A percentile compares a stretch with the other conserved stretches of the same genome.
Evolutionary conservation across 1,140 invertebrate genomes (phyloP).

Genomic region (Carposina sasakii): DNA sequence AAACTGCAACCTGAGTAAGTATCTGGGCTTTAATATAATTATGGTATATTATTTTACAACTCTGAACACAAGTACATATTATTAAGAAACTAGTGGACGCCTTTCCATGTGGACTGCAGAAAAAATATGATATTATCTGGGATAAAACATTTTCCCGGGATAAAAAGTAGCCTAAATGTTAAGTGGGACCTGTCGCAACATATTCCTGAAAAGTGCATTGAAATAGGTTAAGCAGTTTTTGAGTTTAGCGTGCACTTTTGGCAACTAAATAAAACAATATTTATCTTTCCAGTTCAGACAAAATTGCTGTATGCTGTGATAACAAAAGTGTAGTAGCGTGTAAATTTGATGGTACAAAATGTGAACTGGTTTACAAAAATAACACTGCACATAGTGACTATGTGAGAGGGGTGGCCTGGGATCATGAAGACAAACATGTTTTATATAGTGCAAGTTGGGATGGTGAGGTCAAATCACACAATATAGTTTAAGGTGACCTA

Average conservation of each 20-base stretch:
- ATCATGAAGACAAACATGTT: conserved; percentile 31
- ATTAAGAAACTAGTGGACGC: too few relatives aligned
- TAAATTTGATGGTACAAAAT: conserved; percentile 28
- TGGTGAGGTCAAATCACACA: conserved; percentile 45
- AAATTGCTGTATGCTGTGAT: conserved; percentile 61
- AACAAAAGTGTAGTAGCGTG: conserved; percentile 61
- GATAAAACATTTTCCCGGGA: too few relatives aligned
- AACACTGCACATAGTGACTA: conserved; percentile 46
- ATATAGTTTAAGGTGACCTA: conserved; percentile 18
- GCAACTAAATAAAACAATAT: conserved; percentile 8
- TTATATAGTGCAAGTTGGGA: conserved; percentile 63
- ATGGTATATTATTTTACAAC: too few relatives aligned
- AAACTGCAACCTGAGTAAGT: conserved; percentile 43
- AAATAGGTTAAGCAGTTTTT: too few relatives aligned
- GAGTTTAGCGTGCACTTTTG: too few relatives aligned
- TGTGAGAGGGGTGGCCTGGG: conserved; percentile 59
- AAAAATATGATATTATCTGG: too few relatives aligned
- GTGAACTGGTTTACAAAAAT: conserved; percentile 44
- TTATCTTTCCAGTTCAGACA: conserved; percentile 43
- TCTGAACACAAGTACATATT: too few relatives aligned
- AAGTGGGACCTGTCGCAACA: too few relatives aligned
- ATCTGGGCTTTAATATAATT: too few relatives aligned
- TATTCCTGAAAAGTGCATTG: background rate
- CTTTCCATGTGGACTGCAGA: too few relatives aligned
- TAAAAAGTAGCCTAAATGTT: too few relatives aligned